Conservation (phyloP, 2,888 invertebrate genomes). For the Hylaea fasciaria region DNA sequence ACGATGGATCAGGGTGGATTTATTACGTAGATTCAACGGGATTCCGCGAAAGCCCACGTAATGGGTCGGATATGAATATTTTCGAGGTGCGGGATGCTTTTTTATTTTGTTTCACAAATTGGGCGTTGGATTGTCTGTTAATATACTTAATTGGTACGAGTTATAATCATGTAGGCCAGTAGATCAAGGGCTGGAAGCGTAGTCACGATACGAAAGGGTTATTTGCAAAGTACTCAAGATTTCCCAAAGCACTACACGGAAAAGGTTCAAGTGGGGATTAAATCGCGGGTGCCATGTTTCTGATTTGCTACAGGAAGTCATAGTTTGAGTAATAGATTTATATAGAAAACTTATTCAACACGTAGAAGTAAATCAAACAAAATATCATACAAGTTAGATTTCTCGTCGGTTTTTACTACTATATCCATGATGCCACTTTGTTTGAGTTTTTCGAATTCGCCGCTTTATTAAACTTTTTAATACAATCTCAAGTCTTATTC, state of each 20-base stretch:
- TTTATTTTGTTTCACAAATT: conserved; percentile 26
- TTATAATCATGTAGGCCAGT: not conserved
- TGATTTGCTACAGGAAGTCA: too few relatives aligned
- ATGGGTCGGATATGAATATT: conserved; percentile 39
- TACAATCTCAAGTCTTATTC: not conserved
- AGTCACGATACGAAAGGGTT: too few relatives aligned
- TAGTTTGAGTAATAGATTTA: too few relatives aligned
- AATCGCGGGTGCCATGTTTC: too few relatives aligned
- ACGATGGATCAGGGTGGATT: conserved; percentile 35
- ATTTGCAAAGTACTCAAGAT: too few relatives aligned
- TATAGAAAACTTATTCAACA: too few relatives aligned
- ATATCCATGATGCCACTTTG: not conserved
- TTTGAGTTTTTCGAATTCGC: not conserved
- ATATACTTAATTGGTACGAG: not conserved
- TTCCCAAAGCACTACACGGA: too few relatives aligned
- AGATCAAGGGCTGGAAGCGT: too few relatives aligned
- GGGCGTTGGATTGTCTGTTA: conserved; percentile 23
- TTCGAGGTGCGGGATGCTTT: conserved; percentile 19
- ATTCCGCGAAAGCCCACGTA: conserved; percentile 37
- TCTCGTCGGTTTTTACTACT: too few relatives aligned
- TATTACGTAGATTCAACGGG: conserved; percentile 38
- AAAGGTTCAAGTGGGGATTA: too few relatives aligned
- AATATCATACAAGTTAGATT: too few relatives aligned
- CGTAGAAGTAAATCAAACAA: too few relatives aligned
- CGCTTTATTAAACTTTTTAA: not conserved